Base-by-base conservation (phyloP, 2,113 vertebrate species). In the Anolis sagrei region DNA sequence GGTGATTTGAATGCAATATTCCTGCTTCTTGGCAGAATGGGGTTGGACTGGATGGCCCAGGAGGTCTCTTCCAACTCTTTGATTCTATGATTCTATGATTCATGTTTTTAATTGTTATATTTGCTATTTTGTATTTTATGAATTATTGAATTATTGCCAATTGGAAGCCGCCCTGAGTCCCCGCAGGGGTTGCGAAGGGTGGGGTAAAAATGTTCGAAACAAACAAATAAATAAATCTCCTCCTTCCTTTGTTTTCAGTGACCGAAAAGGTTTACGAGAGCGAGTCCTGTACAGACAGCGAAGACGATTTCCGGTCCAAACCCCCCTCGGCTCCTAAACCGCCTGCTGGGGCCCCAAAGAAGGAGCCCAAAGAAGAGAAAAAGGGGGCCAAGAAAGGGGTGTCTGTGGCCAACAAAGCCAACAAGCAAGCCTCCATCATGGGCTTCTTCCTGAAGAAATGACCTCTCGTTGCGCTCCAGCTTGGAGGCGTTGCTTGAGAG, bases 371-470 rank as follows among this genome's bases (percentile, higher is more conserved):
- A 51, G 96, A 98, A 0, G 97, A 97, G 79, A 93, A 73, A 80
- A 99, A 96, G 82, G 94, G 81, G 82, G 86, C 88, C n/a, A 99
- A 97, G 94, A 98, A 97, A 93, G 92, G 93, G 2, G 64, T 95
- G 1, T 83, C 94, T 0, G 79, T 91, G 9, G 75, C 92, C 58
- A 95, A 74, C 89, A 99, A 97, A 94, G 93, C 94, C 89, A 94
- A 95, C 5, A 99, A 98, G 90, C 98, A 99, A 90, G 96, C 97
- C 7, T 98, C 98, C 49, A 99, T 99, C 86, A 95, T 96, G 93
- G 99, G 99, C 1, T 99, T 99, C 84, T 98, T 98, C 90, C 97
- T 97, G 34, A 99, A 97, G 96, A 99, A 99, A 87, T 98, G 94
- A 98, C 1, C 81, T 58, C 2, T 9, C 0, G 5, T 14, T 13